Evolutionary conservation across 64 coral and sea anemone genomes (phyloP), one percentile per base, ranked within the genome.

Genomic region (Dendrophyllia cribrosa): DNA sequence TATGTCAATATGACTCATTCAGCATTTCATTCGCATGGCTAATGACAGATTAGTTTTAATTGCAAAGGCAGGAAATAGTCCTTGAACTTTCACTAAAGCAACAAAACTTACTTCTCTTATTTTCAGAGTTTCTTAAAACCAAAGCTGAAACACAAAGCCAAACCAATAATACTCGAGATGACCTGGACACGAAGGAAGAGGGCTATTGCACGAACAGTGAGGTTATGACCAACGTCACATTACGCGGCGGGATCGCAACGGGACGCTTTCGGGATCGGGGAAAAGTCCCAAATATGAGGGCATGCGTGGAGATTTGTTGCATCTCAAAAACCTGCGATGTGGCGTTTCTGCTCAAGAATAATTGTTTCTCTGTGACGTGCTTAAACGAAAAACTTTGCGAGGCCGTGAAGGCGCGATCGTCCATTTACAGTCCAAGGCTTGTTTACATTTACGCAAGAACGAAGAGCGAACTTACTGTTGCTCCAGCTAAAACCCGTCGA

Each of bases 301-400:
- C 73, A 50, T 92, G 91, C 66, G 91, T 84, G 6, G 91, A 92
- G 26, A 84, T 93, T 47, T 99, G 97, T 59, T 99, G 97, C 59
- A 84, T 91, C 10, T 78, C 76, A 47, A 91, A 87, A n/a, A 79
- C 46, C 10, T 99, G 97, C 44, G 94, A 99, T 68, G 67, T 99
- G 23, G 91, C 97, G 4, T 99, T 96, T 55, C 78, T 99, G 66
- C 76, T 99, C 4, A 78, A 89, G 43, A 70, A 94, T 43, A 92
- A 96, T 21, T 99, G 97, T 50, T 99, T 99, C 64, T 94, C 94
- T 0, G 88, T 99, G 20, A 85, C 88, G 61, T 99, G 97, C 53
- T 88, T 90, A 9, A 85, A 78, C 60, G 88, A 88, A 34, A 71
- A 86, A 90, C 91, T 79, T 7, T 99, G 97, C 43, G 87, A 96